These are phyloP conservation scores for Dugesia japonica DNA, from an alignment of 2,888 invertebrate species.

Conservation along the genomic window DNA sequence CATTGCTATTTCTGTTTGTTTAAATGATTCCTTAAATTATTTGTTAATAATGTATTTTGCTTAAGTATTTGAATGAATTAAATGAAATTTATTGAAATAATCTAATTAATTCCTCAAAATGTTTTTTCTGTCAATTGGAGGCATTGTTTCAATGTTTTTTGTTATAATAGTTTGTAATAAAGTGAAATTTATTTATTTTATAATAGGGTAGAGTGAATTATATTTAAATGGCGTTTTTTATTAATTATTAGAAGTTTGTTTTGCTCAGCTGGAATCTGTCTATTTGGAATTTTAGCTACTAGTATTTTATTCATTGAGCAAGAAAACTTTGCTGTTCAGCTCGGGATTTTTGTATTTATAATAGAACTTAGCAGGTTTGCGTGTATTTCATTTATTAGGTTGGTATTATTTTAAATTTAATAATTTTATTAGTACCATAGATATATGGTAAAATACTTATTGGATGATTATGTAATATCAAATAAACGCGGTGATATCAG, in stretches of 20 bases:
- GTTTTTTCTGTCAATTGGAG: constrained; percentile 4
- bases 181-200: constrained; percentile 15
- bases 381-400: background rate
- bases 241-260: background rate
- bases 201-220: background rate
- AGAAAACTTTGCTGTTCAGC: background rate
- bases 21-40: too few species aligned
- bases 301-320: constrained; percentile 1
- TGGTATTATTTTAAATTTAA: too few species aligned
- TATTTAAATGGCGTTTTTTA: too few species aligned
- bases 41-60: too few species aligned
- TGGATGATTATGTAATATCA: background rate
- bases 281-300: background rate
- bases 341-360: background rate
- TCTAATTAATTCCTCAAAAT: too few species aligned
- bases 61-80: too few species aligned
- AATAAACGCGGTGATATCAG: background rate
- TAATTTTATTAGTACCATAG: background rate
- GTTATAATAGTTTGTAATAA: background rate
- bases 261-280: background rate
- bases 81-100: too few species aligned
- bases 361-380: background rate
- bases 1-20: too few species aligned
- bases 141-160: constrained; percentile 4
- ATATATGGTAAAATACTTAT: background rate